Conservation (phyloP, 2,113 vertebrate species). For the Microcebus ravelobensis region DNA sequence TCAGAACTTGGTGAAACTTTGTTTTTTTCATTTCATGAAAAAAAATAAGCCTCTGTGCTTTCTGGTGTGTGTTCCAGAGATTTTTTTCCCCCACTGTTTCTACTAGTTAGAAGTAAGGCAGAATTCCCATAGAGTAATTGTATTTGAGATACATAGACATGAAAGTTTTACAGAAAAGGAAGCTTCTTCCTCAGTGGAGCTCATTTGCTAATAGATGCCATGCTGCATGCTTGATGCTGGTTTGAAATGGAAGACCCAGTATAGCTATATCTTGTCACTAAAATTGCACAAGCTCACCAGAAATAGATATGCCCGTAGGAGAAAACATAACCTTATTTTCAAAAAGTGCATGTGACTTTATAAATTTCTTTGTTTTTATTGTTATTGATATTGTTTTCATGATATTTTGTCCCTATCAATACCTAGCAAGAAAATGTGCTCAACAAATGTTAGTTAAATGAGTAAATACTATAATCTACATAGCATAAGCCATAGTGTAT, state of each 20-base stretch:
- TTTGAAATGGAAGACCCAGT: neutral
- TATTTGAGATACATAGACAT: neutral
- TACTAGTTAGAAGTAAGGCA: conserved; percentile 7
- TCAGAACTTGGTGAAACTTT: neutral
- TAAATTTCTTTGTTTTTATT: neutral
- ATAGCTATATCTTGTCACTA: neutral
- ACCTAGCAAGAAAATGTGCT: neutral
- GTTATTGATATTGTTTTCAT: neutral
- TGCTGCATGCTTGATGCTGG: neutral
- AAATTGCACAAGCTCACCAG: neutral
- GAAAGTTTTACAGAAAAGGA: neutral
- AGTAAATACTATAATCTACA: neutral
- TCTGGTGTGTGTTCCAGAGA: neutral
- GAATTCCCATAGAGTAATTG: conserved; percentile 31
- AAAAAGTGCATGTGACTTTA: neutral
- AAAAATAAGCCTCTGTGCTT: neutral
- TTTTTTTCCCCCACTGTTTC: neutral
- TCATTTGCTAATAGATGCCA: neutral
- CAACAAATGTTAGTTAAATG: neutral
- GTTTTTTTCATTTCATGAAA: conserved; percentile 25
- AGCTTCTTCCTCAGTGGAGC: neutral
- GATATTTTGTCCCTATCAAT: neutral
- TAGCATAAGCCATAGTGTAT: neutral
- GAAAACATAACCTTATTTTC: neutral
- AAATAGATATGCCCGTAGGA: neutral